Percentiles rank a stretch among this genome's conserved stretches.
Conservation (phyloP, 2,888 invertebrate species). For the Carterocephalus palaemon region DNA sequence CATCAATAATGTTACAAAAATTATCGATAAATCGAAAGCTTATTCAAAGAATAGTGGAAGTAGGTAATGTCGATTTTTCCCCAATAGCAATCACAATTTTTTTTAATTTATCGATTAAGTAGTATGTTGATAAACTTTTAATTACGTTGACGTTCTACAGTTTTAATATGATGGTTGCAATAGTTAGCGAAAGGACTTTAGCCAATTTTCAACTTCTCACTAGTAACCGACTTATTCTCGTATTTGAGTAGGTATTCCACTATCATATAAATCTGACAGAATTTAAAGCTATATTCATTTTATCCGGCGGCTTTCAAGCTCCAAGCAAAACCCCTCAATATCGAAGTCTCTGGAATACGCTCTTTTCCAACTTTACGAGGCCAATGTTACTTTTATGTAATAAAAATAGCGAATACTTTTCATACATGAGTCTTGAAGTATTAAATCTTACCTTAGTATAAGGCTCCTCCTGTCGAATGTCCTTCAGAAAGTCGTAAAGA, state of each 20-base stretch:
- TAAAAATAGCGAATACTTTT: constrained; percentile 19
- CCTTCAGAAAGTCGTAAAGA: constrained; percentile 88
- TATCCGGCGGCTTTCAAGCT: constrained; percentile 40
- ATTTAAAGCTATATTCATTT: constrained; percentile 35
- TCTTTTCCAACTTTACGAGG: constrained; percentile 45
- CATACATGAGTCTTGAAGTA: constrained; percentile 3
- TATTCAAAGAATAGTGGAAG: too few species aligned
- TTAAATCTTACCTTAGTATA: constrained; percentile 76
- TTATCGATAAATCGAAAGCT: too few species aligned
- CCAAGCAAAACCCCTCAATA: constrained; percentile 42
- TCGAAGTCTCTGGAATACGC: constrained; percentile 40
- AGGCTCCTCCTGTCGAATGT: constrained; percentile 68
- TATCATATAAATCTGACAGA: constrained; percentile 15
- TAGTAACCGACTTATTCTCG: too few species aligned
- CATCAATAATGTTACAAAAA: too few species aligned
- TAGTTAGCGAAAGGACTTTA: too few species aligned
- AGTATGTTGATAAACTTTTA: too few species aligned
- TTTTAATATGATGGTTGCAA: too few species aligned
- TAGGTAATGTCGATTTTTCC: too few species aligned
- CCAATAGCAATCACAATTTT: too few species aligned
- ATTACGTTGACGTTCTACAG: too few species aligned
- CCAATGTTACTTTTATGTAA: constrained; percentile 22
- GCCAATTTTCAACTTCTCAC: too few species aligned
- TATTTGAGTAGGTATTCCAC: constrained; percentile 21
- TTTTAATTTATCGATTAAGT: too few species aligned